Evolutionary conservation across 2,888 invertebrate species (phyloP).

Genomic region (Pristionchus japonicus): DNA sequence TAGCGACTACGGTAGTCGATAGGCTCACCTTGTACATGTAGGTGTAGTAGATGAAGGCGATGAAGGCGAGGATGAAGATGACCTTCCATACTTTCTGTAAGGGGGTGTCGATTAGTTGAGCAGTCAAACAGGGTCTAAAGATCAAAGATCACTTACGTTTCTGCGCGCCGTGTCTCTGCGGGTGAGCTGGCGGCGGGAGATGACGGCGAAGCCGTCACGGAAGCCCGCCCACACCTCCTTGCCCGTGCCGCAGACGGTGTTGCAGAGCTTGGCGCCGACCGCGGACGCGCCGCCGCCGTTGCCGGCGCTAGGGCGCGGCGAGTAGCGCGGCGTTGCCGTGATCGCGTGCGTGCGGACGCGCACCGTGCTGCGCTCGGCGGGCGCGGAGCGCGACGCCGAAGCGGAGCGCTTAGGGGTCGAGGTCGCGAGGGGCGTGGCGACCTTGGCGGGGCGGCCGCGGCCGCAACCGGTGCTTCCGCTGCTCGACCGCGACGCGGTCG

Average conservation of each 20-base stretch:
- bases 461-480: too few species aligned
- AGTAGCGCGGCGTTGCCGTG: neutral
- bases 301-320: neutral
- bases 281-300: neutral
- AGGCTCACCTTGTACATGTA: constrained; percentile 30
- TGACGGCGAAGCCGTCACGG: neutral
- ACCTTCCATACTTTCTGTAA: neutral
- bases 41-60: constrained; percentile 17
- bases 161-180: neutral
- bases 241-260: neutral
- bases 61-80: neutral
- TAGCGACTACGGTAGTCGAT: neutral
- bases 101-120: neutral
- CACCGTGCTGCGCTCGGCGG: neutral
- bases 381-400: neutral
- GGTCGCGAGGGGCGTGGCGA: neutral
- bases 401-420: neutral
- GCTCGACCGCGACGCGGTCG: neutral
- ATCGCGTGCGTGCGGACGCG: neutral
- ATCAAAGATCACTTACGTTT: constrained; percentile 7
- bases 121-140: neutral
- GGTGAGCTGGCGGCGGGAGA: neutral
- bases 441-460: neutral
- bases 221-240: neutral
- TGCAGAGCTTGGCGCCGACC: neutral